Base-by-base conservation (phyloP, 2,888 invertebrate species). In the Synergus gifuensis region DNA sequence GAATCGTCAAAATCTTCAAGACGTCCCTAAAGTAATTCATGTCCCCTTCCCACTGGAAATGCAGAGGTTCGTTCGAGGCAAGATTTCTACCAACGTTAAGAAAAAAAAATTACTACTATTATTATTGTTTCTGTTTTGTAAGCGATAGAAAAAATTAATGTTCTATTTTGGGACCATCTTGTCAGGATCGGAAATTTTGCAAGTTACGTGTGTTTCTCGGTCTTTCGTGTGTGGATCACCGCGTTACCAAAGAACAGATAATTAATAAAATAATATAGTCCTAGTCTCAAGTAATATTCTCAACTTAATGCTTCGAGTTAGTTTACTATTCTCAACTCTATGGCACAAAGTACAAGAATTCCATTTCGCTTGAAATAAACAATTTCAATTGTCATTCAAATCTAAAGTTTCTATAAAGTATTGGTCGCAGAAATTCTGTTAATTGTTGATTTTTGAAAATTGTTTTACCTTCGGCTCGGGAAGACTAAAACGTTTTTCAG, bases 221-320 rank as follows among this genome's bases (percentile, higher is more conserved):
- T 90, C 87, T 87, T 87, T 86, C 49, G 73, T 73, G 85, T 87
- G 89, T 87, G 87, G 89, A 89, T 90, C 89, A 90, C 89, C 90
- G 88, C 89, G 89, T 90, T 91, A 92, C 92, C 92, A 92, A 92
- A 92, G 92, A 92, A 90, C 88, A 90, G 73, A 54, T 73, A 73
- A 73, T 54, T 73, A 54, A 73, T 36, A 73, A 73, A 54, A 14
- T 82, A 81, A 79, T 67, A 81, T 84, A 83, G 76, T 76, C 77
- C 64, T 82, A 79, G 54, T 28, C 73, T 73, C 54, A 54, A 54
- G 28, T 69, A 73, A 73, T 73, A 49, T 73, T 49, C 73, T 73
- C 73, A 36, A 73, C 14, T 73, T 18, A 54, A 54, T 54, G 73
- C 54, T 73, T 73, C 73, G 36, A 73, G 73, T 73, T 73, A 73